phyloP scores from a whole-genome alignment of 2,888 invertebrate genomes.

The Stenotaenia linearis region DNA sequence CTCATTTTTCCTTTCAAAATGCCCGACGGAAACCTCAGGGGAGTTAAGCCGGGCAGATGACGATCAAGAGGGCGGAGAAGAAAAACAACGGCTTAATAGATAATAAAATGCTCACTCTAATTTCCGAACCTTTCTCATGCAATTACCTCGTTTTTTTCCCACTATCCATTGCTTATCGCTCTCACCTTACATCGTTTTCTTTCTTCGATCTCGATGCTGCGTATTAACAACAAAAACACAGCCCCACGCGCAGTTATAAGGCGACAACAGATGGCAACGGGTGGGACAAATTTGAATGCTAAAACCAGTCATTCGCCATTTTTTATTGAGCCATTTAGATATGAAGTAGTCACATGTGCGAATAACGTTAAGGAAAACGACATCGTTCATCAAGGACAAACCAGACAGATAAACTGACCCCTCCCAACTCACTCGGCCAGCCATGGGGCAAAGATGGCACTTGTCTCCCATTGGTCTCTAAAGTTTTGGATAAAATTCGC shows the following conservation, averaged over 20 bases:
- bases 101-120: slow-evolving; percentile 10
- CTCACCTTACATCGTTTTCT: not conserved
- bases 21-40: not conserved
- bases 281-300: slow-evolving; percentile 4
- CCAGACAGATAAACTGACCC: not conserved
- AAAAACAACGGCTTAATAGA: slow-evolving; percentile 17
- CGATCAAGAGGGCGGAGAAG: slow-evolving; percentile 8
- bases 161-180: not conserved
- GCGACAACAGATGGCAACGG: not conserved
- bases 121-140: slow-evolving; percentile 9
- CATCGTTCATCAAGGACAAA: slow-evolving; percentile 15
- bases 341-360: not conserved
- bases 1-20: not conserved
- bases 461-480: not conserved
- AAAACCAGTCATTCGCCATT: slow-evolving; percentile 1
- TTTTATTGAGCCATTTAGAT: slow-evolving; percentile 3
- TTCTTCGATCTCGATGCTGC: not conserved
- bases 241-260: not conserved
- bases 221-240: not conserved
- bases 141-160: not conserved
- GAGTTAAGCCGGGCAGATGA: not conserved
- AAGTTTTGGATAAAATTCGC: not conserved
- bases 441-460: not conserved
- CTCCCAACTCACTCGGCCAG: not conserved
- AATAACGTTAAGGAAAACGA: not conserved